Evolutionary conservation across 2,113 vertebrate genomes (phyloP).

Genomic region (Rhipidura dahli): DNA sequence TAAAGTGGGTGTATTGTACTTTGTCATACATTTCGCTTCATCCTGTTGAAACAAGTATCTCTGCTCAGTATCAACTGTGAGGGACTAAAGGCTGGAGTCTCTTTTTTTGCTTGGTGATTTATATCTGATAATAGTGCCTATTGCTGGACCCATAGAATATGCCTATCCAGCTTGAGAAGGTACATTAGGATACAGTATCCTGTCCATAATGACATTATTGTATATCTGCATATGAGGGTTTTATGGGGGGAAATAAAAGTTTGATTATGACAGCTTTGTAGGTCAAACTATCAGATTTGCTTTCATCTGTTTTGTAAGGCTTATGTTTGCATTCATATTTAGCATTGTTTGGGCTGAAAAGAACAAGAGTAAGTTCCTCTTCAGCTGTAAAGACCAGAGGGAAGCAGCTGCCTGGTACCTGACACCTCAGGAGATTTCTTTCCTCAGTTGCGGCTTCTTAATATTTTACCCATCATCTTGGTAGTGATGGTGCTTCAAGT

Average conservation of each 20-base stretch:
- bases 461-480: not conserved
- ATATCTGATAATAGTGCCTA: not conserved
- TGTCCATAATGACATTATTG: not conserved
- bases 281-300: not conserved
- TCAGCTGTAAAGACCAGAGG: not conserved
- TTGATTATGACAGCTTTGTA: not conserved
- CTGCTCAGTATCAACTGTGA: not conserved
- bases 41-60: not conserved
- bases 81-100: not conserved
- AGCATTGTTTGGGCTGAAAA: not conserved
- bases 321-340: not conserved
- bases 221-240: not conserved
- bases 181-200: not conserved
- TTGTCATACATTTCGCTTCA: not conserved
- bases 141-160: not conserved
- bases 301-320: not conserved
- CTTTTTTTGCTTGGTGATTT: not conserved
- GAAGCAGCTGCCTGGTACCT: not conserved
- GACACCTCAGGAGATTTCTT: not conserved
- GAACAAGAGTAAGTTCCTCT: not conserved
- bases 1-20: not conserved
- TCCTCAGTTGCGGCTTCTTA: not conserved
- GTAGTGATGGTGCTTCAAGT: slow-evolving; percentile 2
- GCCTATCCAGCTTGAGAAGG: not conserved
- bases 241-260: not conserved